phyloP scores from a whole-genome alignment of 2,113 vertebrate species.

The Dromiciops gliroides region DNA sequence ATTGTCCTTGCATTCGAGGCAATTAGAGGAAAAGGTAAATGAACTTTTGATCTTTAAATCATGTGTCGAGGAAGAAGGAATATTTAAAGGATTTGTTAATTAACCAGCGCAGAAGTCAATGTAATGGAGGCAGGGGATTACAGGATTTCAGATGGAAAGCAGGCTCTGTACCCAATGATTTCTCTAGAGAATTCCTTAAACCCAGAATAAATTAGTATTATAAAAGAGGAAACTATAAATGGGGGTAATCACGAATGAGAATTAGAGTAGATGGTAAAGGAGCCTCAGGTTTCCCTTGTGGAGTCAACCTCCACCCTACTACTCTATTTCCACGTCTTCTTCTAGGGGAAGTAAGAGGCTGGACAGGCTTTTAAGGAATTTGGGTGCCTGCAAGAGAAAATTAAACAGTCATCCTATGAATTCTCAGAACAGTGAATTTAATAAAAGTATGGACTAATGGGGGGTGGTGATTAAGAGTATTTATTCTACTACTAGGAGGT shows the following conservation, averaged over 20 bases:
- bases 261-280: background rate
- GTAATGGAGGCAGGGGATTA: background rate
- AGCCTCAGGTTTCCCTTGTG: background rate
- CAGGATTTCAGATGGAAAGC: background rate
- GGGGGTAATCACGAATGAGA: background rate
- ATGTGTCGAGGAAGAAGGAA: background rate
- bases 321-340: background rate
- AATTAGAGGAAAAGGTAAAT: background rate
- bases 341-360: background rate
- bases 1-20: background rate
- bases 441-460: background rate
- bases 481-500: too few relatives aligned
- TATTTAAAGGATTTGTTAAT: background rate
- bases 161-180: background rate
- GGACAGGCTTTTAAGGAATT: background rate
- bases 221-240: background rate
- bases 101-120: background rate
- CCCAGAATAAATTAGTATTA: background rate
- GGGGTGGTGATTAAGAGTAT: background rate
- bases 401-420: background rate
- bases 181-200: background rate
- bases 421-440: background rate
- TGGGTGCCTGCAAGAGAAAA: background rate
- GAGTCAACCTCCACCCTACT: background rate
- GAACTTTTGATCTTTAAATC: background rate